A percentile compares a stretch with the other conserved stretches of the same genome.
These are phyloP conservation scores for Brachionus asplanchnoidis DNA, from an alignment of 1,140 invertebrate species.

Conservation along the genomic window DNA sequence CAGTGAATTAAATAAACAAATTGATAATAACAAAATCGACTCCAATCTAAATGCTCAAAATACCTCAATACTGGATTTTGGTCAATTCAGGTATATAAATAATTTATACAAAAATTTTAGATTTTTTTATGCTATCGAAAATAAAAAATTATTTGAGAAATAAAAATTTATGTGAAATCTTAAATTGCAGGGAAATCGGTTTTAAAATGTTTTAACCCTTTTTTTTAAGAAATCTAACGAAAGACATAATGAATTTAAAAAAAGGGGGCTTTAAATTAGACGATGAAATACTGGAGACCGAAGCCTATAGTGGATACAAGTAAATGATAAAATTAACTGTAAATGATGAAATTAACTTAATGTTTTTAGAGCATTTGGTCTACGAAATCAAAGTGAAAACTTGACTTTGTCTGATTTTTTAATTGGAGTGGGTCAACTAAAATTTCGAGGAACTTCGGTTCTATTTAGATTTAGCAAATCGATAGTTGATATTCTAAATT, in stretches of 20 bases:
- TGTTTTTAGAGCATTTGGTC: slow-evolving; percentile 55
- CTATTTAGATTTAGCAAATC: slow-evolving; percentile 54
- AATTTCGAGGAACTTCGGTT: slow-evolving; percentile 61
- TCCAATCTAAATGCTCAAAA: neutral
- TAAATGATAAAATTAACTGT: neutral
- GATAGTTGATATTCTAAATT: slow-evolving; percentile 18
- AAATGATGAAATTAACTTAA: neutral
- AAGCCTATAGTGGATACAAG: slow-evolving; percentile 25
- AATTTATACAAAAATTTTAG: neutral
- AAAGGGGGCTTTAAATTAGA: neutral
- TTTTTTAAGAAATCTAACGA: neutral
- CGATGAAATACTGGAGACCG: neutral
- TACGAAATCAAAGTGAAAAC: slow-evolving; percentile 46
- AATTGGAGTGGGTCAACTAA: slow-evolving; percentile 59
- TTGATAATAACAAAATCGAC: neutral
- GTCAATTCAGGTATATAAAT: slow-evolving; percentile 49
- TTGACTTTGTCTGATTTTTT: slow-evolving; percentile 59
- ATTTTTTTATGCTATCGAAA: too few species aligned
- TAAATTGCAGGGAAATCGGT: too few species aligned
- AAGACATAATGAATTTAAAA: neutral
- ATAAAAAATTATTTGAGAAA: too few species aligned
- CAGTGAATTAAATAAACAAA: slow-evolving; percentile 54
- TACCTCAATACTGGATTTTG: slow-evolving; percentile 42
- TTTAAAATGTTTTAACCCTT: neutral
- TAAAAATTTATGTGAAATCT: too few species aligned